Base-by-base conservation (phyloP, 2,888 invertebrate genomes). In the Drosophila ustulata region DNA sequence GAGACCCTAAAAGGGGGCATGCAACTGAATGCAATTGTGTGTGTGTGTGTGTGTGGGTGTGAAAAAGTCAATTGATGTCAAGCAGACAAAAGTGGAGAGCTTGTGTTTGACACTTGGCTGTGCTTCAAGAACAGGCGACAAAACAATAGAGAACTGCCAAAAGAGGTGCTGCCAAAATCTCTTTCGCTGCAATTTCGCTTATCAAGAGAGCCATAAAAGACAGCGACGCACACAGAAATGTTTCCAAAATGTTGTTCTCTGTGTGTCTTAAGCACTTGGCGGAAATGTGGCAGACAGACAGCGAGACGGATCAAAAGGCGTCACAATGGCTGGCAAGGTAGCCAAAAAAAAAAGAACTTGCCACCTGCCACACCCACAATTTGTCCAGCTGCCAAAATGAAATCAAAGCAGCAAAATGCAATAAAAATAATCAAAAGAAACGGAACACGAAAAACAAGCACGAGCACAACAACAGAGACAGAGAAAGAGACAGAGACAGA, bases 21-120 rank as follows among this genome's bases (percentile, higher is more conserved):
- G 18, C 18, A 18, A 18, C 18, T 18, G 18, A 18, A 18, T 18
- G 18, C 18, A 18, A 18, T 18, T 32, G 13, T 46, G 23, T 66
- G 26, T 58, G 18, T 43, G 46, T 28, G 18, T 50, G 32, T 32
- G 46, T 57, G 7, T 68, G 53, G 50, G 34, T 64, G 51, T 37
- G 13, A 46, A 69, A 77, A 80, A 78, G 75, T 81, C 78, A 78
- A 77, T 80, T 78, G 78, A 65, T 80, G 79, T 80, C 81, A 81
- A 78, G 81, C 55, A 58, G 47, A 51, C 61, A 4, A 66, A 66
- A 70, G 70, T 52, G 8, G 53, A 55, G 9, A 4, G 46, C 11
- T 9, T 45, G 7, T 11, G 28, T 59, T 53, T 51, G 50, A 45
- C 78, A 73, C 61, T 68, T 65, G 62, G 57, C 53, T 34, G 23